Conservation (phyloP, 1,140 invertebrate species). For the Carposina sasakii region DNA sequence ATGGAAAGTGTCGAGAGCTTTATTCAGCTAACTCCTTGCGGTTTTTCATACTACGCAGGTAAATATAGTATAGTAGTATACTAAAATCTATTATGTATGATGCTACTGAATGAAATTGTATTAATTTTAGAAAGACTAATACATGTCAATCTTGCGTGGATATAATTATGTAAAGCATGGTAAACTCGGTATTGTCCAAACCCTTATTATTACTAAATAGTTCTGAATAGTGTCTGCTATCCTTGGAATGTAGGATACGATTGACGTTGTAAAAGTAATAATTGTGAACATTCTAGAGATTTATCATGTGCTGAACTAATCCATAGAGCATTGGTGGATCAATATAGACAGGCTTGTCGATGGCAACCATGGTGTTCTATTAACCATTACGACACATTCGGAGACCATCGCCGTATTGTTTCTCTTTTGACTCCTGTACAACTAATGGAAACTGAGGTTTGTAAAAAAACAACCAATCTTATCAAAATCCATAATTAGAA, state of each 20-base stretch:
- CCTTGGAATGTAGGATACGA: too few species aligned
- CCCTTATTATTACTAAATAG: too few species aligned
- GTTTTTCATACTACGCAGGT: slow-evolving; percentile 51
- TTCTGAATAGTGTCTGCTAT: too few species aligned
- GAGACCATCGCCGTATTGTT: slow-evolving; percentile 45
- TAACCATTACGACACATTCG: slow-evolving; percentile 53
- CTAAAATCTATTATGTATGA: too few species aligned
- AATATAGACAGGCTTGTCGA: slow-evolving; percentile 40
- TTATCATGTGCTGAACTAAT: slow-evolving; percentile 46
- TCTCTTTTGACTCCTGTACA: slow-evolving; percentile 49
- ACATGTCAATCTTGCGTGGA: too few species aligned
- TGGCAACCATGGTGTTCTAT: slow-evolving; percentile 55
- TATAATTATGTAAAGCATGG: too few species aligned
- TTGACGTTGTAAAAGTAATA: too few species aligned
- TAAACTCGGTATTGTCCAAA: too few species aligned
- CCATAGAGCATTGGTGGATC: slow-evolving; percentile 39
- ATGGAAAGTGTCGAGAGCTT: slow-evolving; percentile 42
- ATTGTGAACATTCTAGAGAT: slow-evolving; percentile 34
- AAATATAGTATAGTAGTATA: too few species aligned
- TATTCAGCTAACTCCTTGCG: slow-evolving; percentile 38
- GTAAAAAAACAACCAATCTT: too few species aligned
- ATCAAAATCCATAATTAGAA: neutral
- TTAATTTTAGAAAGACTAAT: too few species aligned
- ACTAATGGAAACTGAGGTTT: slow-evolving; percentile 49
- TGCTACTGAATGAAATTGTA: too few species aligned